Percentiles rank a stretch among this genome's conserved stretches.
These are phyloP conservation scores for Pachyuromys duprasi DNA, from an alignment of 2,797 vertebrate species.

Conservation along the genomic window DNA sequence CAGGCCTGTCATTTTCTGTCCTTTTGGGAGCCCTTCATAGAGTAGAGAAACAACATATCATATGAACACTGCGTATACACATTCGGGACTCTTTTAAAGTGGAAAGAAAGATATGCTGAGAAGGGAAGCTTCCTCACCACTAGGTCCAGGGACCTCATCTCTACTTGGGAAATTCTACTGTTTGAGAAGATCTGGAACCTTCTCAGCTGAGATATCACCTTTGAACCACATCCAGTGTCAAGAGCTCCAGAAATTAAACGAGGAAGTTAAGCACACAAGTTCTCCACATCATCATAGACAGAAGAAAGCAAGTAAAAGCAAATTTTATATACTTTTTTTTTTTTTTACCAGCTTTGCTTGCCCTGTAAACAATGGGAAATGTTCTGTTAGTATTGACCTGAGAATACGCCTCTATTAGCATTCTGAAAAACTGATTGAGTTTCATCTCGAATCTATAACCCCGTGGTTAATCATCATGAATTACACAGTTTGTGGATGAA, in stretches of 20 bases:
- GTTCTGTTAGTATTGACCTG: constrained; percentile 72
- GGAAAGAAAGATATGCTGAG: constrained; percentile 31
- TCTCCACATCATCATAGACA: constrained; percentile 54
- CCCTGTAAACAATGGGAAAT: constrained; percentile 56
- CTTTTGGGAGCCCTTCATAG: neutral
- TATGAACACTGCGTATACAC: neutral
- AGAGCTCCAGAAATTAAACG: constrained; percentile 23
- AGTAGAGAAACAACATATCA: neutral
- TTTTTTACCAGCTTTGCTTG: constrained; percentile 7
- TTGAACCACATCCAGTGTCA: neutral
- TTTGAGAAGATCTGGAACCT: neutral
- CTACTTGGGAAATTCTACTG: neutral
- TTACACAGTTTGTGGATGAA: constrained; percentile 72
- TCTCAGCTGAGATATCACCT: neutral
- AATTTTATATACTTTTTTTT: constrained; percentile 36
- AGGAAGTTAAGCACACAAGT: constrained; percentile 20
- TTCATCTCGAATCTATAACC: constrained; percentile 59
- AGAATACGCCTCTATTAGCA: constrained; percentile 52
- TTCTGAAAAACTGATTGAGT: constrained; percentile 51
- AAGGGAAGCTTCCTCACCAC: neutral
- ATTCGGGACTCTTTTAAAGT: neutral
- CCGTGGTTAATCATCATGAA: constrained; percentile 71
- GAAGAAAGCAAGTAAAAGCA: constrained; percentile 59
- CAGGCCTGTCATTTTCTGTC: constrained; percentile 6
- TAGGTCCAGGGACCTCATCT: neutral